A percentile compares a stretch with the other conserved stretches of the same genome.
These are phyloP conservation scores for Parasteatoda tepidariorum DNA, from an alignment of 1,140 invertebrate genomes.

Conservation along the genomic window DNA sequence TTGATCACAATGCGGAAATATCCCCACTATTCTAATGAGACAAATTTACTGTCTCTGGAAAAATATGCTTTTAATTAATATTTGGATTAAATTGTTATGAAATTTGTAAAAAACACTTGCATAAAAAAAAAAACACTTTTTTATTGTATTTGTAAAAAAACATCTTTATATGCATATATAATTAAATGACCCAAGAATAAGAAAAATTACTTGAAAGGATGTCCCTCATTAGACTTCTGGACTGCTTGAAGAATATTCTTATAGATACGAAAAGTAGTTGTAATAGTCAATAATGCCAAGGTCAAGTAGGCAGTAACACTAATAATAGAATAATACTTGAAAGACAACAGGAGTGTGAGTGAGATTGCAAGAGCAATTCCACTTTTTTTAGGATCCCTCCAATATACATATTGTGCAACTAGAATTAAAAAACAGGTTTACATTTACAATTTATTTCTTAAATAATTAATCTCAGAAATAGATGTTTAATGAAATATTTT, in stretches of 20 bases:
- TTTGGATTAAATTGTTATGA: too few relatives aligned
- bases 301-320: conserved; percentile 93
- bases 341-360: conserved; percentile 86
- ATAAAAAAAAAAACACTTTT: too few relatives aligned
- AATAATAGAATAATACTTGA: conserved; percentile 95
- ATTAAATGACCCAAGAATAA: too few relatives aligned
- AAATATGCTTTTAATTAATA: too few relatives aligned
- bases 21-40: too few relatives aligned
- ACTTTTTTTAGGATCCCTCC: conserved; percentile 94
- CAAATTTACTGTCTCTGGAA: too few relatives aligned
- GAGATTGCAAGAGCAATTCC: conserved; percentile 90
- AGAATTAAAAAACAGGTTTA: conserved; percentile 72
- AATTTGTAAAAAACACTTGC: too few relatives aligned
- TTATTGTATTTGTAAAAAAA: too few relatives aligned
- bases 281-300: conserved; percentile 82
- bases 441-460: not conserved
- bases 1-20: too few relatives aligned
- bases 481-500: too few relatives aligned
- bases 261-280: conserved; percentile 94
- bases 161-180: too few relatives aligned
- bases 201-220: conserved; percentile 92
- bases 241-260: conserved; percentile 95
- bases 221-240: conserved; percentile 95
- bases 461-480: too few relatives aligned
- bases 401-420: conserved; percentile 97